phyloP scores from a whole-genome alignment of 92 coral and sea anemone species.

The Epizoanthus scotinus region DNA sequence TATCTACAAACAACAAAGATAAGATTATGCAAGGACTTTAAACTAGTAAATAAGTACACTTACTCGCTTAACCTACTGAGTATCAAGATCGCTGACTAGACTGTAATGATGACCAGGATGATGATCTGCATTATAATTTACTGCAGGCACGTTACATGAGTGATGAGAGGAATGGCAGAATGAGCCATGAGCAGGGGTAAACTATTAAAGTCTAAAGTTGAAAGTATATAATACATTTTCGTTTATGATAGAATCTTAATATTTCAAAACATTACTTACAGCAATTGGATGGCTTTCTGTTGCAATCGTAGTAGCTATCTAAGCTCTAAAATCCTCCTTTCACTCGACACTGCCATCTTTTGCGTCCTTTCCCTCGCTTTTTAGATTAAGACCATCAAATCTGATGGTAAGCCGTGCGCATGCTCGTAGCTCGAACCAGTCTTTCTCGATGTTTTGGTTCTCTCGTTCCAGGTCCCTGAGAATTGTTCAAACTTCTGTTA shows the following conservation, averaged over 20 bases:
- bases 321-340: neutral
- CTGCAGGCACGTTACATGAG: too few species aligned
- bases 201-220: neutral
- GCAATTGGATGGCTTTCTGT: neutral
- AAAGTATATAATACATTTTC: neutral
- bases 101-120: too few species aligned
- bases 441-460: neutral
- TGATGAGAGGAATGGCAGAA: too few species aligned
- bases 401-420: slow-evolving; percentile 16
- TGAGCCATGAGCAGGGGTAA: too few species aligned
- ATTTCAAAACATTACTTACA: slow-evolving; percentile 7
- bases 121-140: too few species aligned
- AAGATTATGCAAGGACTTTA: too few species aligned
- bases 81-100: too few species aligned
- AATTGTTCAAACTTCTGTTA: too few species aligned
- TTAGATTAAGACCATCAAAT: slow-evolving; percentile 25
- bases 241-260: neutral
- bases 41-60: too few species aligned
- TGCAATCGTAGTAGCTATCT: neutral
- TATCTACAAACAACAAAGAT: too few species aligned
- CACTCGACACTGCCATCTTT: neutral
- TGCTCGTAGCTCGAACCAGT: neutral
- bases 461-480: too few species aligned
- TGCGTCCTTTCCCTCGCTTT: slow-evolving; percentile 27
- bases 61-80: too few species aligned